phyloP scores from a whole-genome alignment of 2,113 vertebrate species.

The Microcebus murinus region DNA sequence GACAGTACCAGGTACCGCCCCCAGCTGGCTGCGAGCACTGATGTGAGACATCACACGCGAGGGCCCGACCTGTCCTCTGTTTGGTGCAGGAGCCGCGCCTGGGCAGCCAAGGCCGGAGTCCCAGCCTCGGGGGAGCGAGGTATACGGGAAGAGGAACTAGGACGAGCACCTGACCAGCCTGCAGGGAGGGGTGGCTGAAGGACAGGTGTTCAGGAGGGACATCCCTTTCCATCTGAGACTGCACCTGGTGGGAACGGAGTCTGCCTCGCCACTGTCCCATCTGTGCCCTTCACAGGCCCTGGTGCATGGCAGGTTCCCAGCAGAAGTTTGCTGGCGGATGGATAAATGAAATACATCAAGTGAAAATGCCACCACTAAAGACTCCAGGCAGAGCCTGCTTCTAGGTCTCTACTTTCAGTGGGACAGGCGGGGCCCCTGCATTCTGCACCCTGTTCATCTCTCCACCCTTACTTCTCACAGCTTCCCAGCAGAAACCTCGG shows the following conservation, averaged over 20 bases:
- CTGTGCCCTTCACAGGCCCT: neutral
- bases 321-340: neutral
- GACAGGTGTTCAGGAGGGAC: neutral
- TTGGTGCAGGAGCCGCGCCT: fast-evolving
- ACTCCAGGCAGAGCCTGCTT: neutral
- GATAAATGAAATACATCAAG: neutral
- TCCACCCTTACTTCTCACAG: neutral
- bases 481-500: neutral
- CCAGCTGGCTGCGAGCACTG: neutral
- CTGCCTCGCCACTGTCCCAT: neutral
- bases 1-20: no score
- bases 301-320: neutral
- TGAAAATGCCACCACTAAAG: neutral
- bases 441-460: neutral
- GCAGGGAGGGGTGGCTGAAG: neutral
- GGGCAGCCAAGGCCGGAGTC: neutral
- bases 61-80: fast-evolving
- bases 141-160: neutral
- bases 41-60: neutral
- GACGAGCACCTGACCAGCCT: fast-evolving
- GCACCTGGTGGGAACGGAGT: neutral
- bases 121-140: neutral
- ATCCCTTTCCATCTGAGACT: no score
- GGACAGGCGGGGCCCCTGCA: fast-evolving
- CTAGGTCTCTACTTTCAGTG: neutral